Evolutionary conservation across 2,888 invertebrate species (phyloP), one percentile per base, ranked within the genome.

Genomic region (Eubasilissa splendida): DNA sequence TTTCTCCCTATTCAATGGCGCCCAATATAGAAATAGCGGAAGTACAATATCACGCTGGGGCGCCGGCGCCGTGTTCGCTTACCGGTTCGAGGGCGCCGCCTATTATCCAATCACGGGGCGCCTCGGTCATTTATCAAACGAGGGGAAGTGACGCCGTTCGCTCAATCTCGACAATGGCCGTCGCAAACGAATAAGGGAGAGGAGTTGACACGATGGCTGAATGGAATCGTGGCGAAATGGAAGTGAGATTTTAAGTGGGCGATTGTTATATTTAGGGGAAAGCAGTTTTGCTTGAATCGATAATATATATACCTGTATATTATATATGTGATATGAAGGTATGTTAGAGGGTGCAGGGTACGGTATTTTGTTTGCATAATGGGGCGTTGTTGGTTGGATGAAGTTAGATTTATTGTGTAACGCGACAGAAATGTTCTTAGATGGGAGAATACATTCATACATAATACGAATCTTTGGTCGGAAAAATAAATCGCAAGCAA

Each of bases 21-120:
- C 50, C 66, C 66, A 66, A 66, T 5, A 4, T 9, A 33, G 42
- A 2, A 42, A 42, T 42, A 42, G 42, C 42, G 7, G 7, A 7
- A 42, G 12, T 12, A 10, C 33, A 11, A 22, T 54, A 31, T 71
- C 4, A 3, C 12, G 52, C 22, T 66, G 56, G 71, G 71, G 79
- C 79, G 79, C 79, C 74, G 79, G 79, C 66, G 74, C 79, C 60
- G 5, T 2, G 31, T 14, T 22, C 50, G 66, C 12, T 33, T 9
- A 53, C 14, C 54, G 70, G 54, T 7, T 71, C 33, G 31, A 56
- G 12, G 42, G 73, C 58, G 73, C 73, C 73, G n/a, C 33, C 65
- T 56, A 73, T 79, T 74, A 79, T 79, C 65, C 74, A 79, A 74
- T 79, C 63, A 68, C 52, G 66, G n/a, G 77, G n/a, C 71, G 73